Conservation (phyloP, 1,140 invertebrate species). For the Neoseiulus cucumeris region DNA sequence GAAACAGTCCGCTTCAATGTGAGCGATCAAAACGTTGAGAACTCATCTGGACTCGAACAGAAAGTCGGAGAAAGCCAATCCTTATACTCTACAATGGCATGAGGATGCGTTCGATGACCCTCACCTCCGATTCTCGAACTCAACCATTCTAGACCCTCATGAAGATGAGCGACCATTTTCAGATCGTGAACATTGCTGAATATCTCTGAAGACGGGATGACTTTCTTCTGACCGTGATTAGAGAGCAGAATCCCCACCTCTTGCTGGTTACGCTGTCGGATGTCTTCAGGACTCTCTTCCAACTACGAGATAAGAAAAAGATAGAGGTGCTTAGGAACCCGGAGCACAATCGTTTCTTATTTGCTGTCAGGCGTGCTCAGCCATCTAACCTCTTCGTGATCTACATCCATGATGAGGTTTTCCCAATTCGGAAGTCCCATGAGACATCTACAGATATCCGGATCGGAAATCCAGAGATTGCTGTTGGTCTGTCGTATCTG, state of each 20-base stretch:
- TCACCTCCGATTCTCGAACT: slow-evolving; percentile 21
- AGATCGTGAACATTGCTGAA: slow-evolving; percentile 53
- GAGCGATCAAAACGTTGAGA: too few relatives aligned
- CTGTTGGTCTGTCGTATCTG: not conserved
- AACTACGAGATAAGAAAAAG: slow-evolving; percentile 14
- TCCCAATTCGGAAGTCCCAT: slow-evolving; percentile 14
- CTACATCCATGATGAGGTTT: slow-evolving; percentile 41
- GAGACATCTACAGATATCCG: not conserved
- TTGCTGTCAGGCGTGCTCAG: not conserved
- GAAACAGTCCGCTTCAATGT: too few relatives aligned
- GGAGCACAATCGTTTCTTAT: slow-evolving; percentile 11
- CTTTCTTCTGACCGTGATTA: slow-evolving; percentile 54
- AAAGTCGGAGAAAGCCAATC: too few relatives aligned
- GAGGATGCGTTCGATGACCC: slow-evolving; percentile 1
- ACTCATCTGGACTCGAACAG: too few relatives aligned
- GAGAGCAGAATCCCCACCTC: slow-evolving; percentile 79
- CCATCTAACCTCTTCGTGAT: not conserved
- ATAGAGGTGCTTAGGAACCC: too few relatives aligned
- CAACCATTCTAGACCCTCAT: slow-evolving; percentile 75
- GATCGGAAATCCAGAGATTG: slow-evolving; percentile 1
- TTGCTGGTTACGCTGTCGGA: slow-evolving; percentile 53
- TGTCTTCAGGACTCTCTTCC: slow-evolving; percentile 41
- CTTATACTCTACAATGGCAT: too few relatives aligned
- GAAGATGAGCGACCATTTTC: slow-evolving; percentile 59
- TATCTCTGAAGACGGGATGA: slow-evolving; percentile 62